Percentiles rank a stretch among this genome's conserved stretches.
Evolutionary conservation across 1,140 invertebrate genomes (phyloP).

Genomic region (Berghia stephanieae): DNA sequence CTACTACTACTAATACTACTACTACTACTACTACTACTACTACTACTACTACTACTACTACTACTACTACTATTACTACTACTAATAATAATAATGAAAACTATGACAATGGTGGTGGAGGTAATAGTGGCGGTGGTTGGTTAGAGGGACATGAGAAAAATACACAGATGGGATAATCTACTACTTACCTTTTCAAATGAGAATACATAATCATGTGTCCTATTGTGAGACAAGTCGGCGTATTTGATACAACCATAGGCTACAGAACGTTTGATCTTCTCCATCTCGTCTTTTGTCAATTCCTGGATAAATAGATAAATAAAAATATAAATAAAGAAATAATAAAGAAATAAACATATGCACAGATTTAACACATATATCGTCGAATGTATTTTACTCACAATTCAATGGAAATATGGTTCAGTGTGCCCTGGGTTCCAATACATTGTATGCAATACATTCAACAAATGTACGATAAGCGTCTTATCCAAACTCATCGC

Average conservation of each 20-base stretch:
- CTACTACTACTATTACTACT: too few species aligned
- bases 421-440: too few species aligned
- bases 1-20: too few species aligned
- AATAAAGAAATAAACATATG: too few species aligned
- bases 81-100: too few species aligned
- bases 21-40: too few species aligned
- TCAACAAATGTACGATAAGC: too few species aligned
- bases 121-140: neutral
- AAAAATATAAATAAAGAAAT: neutral
- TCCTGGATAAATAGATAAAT: conserved; percentile 68
- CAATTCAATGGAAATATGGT: too few species aligned
- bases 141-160: neutral
- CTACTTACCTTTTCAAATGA: conserved; percentile 88
- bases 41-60: neutral
- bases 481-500: too few species aligned
- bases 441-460: too few species aligned
- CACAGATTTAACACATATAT: too few species aligned
- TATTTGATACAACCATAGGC: conserved; percentile 99
- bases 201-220: conserved; percentile 95
- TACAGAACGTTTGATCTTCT: conserved; percentile 85
- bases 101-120: neutral
- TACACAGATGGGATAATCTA: neutral
- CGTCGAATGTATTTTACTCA: too few species aligned
- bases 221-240: conserved; percentile 93
- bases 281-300: conserved; percentile 84